Conservation (phyloP, 2,797 vertebrate genomes). For the Harpagifer antarcticus region DNA sequence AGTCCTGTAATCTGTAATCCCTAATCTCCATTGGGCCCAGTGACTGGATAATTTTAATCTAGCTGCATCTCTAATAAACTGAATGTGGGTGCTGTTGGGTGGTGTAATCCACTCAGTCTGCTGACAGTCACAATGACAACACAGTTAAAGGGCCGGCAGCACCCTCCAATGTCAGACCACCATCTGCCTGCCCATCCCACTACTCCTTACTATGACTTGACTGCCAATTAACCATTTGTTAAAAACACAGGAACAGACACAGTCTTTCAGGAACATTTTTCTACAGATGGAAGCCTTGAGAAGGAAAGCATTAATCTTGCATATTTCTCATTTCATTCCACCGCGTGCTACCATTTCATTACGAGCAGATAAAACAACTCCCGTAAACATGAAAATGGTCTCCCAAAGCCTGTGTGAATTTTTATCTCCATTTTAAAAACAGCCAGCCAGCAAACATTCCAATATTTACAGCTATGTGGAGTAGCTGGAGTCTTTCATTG, state of each 20-base stretch:
- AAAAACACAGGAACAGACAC: conserved; percentile 36
- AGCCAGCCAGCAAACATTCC: conserved; percentile 39
- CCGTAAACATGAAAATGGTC: conserved; percentile 46
- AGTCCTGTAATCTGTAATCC: conserved; percentile 67
- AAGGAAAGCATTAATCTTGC: conserved; percentile 40
- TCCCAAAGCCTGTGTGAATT: conserved; percentile 47
- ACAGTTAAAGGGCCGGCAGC: conserved; percentile 44
- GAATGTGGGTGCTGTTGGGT: conserved; percentile 52
- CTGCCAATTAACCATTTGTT: conserved; percentile 54
- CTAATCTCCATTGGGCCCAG: conserved; percentile 68
- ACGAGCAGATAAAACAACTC: conserved; percentile 49
- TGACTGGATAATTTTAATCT: conserved; percentile 71
- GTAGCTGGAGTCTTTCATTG: conserved; percentile 22
- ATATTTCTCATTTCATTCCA: conserved; percentile 51
- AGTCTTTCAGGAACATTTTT: conserved; percentile 20
- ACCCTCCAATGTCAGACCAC: conserved; percentile 49
- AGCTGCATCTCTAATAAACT: conserved; percentile 60
- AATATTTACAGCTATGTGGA: conserved; percentile 47
- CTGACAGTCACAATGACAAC: conserved; percentile 63
- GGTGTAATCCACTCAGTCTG: conserved; percentile 72
- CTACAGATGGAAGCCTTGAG: conserved; percentile 41
- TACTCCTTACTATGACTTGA: conserved; percentile 31
- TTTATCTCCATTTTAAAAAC: conserved; percentile 57
- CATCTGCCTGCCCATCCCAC: conserved; percentile 44
- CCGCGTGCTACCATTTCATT: conserved; percentile 60